A percentile compares a stretch with the other conserved stretches of the same genome.
Evolutionary conservation across 37 sponge, comb jelly and placozoan species (phyloP).

Genomic region (Cladorhizidae sp.): DNA sequence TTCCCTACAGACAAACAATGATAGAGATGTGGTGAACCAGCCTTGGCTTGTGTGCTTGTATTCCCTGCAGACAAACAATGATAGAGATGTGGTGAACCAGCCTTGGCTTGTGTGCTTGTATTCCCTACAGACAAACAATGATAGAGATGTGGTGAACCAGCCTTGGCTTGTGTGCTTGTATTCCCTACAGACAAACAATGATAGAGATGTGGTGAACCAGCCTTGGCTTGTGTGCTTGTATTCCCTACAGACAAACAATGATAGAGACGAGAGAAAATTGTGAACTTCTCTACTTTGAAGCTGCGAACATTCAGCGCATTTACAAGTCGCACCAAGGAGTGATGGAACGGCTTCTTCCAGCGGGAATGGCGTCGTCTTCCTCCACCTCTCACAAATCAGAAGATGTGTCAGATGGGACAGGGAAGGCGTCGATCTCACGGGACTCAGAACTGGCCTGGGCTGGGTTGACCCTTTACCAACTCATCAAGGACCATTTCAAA

Average conservation of each 20-base stretch:
- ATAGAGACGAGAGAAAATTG: conserved; percentile 49
- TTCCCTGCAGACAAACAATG: too few species aligned
- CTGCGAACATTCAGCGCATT: conserved; percentile 47
- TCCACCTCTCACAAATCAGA: neutral
- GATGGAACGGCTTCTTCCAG: conserved; percentile 27
- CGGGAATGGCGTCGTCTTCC: neutral
- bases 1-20: too few species aligned
- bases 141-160: too few species aligned
- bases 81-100: too few species aligned
- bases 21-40: too few species aligned
- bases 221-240: too few species aligned
- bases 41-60: too few species aligned
- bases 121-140: too few species aligned
- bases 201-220: conserved; percentile 5
- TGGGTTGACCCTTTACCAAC: conserved; percentile 50
- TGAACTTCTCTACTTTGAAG: conserved; percentile 63
- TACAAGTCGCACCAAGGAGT: conserved; percentile 45
- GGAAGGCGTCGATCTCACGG: neutral
- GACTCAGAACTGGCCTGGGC: conserved; percentile 56
- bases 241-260: conserved; percentile 35
- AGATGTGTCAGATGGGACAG: conserved; percentile 4
- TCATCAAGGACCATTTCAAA: conserved; percentile 63
- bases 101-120: too few species aligned
- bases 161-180: too few species aligned
- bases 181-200: too few species aligned